Base-by-base conservation (phyloP, 2,888 invertebrate species). In the Ischnura elegans region DNA sequence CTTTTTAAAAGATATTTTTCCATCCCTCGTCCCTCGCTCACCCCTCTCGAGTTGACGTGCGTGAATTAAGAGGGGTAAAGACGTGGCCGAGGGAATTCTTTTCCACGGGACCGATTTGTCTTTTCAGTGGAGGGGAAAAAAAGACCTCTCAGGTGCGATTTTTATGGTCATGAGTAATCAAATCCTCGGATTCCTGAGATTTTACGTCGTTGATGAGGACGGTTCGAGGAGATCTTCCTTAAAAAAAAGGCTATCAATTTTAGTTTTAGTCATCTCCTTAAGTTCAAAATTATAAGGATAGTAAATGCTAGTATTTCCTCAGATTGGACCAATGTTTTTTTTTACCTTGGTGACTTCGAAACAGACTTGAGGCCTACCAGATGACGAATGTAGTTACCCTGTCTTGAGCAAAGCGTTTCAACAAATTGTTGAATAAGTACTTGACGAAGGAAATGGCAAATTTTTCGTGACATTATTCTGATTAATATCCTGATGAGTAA, bases 31-130 rank as follows among this genome's bases (percentile, higher is more conserved):
- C 45, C 86, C 86, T 42, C 43, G 16, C 3, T 42, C 55, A 19
- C 90, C 51, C n/a, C 29, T 46, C 87, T 51, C 55, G 19, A 29
- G 51, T 66, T 61, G 90, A 90, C 90, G 61, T 43, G 90, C 90
- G 90, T 90, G 61, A 90, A 90, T 90, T 90, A 90, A 90, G 61
- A 90, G 61, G 42, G 90, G 55, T 51, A 55, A 55, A 86, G n/a
- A 13, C 45, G 87, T n/a, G 55, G 13, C 42, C 36, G 51, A 42
- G 36, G 51, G 8, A 87, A 19, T 87, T 61, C 61, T 90, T 87
- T 87, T 51, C 55, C 55, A 43, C 51, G 21, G 87, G 61, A 45
- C 45, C 66, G 25, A 66, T 66, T 90, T 90, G 55, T 90, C 66
- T 55, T 51, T 55, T 55, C 87, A 55, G 19, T 13, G 25, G 61